phyloP scores from a whole-genome alignment of 23 tunicate genomes.

The Styela clava region DNA sequence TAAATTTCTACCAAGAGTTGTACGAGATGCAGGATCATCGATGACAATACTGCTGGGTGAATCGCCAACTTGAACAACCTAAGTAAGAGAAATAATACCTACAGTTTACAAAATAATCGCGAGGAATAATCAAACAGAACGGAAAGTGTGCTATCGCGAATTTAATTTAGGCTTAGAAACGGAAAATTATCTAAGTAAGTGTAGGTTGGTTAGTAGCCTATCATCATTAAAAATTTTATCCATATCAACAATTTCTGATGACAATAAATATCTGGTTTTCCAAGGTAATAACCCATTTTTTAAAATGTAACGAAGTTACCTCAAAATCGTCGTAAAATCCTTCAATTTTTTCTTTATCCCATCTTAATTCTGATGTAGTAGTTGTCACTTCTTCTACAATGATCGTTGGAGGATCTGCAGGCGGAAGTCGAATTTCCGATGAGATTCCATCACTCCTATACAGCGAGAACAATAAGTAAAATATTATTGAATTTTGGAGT shows the following conservation, averaged over 20 bases:
- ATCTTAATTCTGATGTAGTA: constrained; percentile 31
- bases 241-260: no score
- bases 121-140: no score
- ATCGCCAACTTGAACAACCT: constrained; percentile 29
- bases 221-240: no score
- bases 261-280: no score
- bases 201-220: no score
- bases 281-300: no score
- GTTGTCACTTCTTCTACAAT: constrained; percentile 29
- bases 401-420: constrained; percentile 56
- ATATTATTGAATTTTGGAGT: not conserved
- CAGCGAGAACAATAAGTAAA: no score
- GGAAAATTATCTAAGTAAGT: no score
- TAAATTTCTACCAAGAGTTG: constrained; percentile 41
- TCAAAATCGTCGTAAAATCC: constrained; percentile 74
- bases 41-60: constrained; percentile 12
- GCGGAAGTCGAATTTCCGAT: constrained; percentile 39
- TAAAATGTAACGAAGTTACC: no score
- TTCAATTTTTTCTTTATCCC: constrained; percentile 37
- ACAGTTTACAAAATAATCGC: no score
- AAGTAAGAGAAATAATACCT: not conserved
- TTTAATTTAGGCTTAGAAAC: no score
- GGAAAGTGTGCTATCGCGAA: no score
- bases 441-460: constrained; percentile 34
- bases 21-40: constrained; percentile 22